These are phyloP conservation scores for Eulemur macaco DNA, from an alignment of 2,113 vertebrate genomes.

Conservation along the genomic window DNA sequence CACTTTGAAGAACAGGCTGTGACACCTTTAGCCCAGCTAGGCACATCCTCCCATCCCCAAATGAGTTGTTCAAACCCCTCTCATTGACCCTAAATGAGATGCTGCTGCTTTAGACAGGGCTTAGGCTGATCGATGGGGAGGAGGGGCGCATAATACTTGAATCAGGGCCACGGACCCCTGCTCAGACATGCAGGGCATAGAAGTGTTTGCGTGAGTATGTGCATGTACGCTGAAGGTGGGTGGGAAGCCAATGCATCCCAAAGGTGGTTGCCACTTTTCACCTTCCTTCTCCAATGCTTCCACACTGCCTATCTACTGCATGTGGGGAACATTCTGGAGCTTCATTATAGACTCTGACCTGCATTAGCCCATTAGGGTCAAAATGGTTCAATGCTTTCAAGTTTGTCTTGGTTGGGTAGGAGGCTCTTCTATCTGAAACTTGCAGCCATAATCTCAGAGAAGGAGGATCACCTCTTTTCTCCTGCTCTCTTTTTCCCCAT, in stretches of 20 bases:
- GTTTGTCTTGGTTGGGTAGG: neutral
- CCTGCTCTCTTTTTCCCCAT: neutral
- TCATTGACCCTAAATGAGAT: neutral
- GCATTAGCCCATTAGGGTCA: neutral
- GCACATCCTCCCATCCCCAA: neutral
- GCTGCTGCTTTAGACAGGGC: neutral
- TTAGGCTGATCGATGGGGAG: neutral
- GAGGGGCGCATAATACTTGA: neutral
- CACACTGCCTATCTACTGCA: neutral
- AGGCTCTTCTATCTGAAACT: neutral
- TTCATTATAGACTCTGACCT: neutral
- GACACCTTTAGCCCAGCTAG: neutral
- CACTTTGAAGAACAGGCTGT: neutral
- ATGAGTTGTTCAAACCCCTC: neutral
- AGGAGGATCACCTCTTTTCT: neutral
- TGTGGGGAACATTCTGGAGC: neutral
- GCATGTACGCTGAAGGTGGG: neutral
- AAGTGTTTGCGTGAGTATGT: neutral
- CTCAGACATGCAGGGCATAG: neutral
- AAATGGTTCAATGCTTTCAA: neutral
- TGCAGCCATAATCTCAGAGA: neutral
- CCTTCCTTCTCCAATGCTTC: neutral
- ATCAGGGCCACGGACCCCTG: neutral
- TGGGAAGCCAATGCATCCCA: neutral
- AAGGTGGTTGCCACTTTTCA: neutral